Percentiles rank a stretch among this genome's conserved stretches.
Conservation (phyloP, 1,140 invertebrate genomes). For the Scylla paramamosain region DNA sequence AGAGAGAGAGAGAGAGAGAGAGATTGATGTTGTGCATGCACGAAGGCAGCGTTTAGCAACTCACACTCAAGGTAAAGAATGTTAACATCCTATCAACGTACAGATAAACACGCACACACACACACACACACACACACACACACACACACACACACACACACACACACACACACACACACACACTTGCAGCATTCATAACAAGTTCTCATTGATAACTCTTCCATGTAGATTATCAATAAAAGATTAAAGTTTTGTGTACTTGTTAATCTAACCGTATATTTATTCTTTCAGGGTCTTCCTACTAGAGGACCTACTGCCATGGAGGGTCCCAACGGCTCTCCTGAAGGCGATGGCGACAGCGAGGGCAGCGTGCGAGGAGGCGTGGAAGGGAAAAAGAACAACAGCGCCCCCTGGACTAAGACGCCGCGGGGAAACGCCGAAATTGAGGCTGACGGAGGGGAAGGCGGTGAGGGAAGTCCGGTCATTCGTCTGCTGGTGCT, state of each 20-base stretch:
- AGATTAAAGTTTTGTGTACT: too few relatives aligned
- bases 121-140: slow-evolving; percentile 32
- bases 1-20: slow-evolving; percentile 30
- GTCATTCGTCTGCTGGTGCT: slow-evolving; percentile 58
- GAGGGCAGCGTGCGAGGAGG: not conserved
- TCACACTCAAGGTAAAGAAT: too few relatives aligned
- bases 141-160: slow-evolving; percentile 26
- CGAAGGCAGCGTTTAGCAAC: too few relatives aligned
- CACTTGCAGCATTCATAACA: not conserved
- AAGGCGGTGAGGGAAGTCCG: not conserved
- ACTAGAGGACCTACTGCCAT: too few relatives aligned
- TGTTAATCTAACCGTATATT: too few relatives aligned
- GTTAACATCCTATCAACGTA: too few relatives aligned
- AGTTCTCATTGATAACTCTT: too few relatives aligned
- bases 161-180: slow-evolving; percentile 27
- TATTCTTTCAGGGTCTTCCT: not conserved
- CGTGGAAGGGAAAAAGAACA: not conserved
- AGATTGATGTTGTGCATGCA: not conserved
- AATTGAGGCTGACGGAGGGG: not conserved
- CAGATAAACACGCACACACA: not conserved
- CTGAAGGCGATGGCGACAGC: not conserved
- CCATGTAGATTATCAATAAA: too few relatives aligned
- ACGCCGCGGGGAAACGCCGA: not conserved
- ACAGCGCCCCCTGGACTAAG: not conserved
- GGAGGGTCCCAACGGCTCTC: not conserved